Base-by-base conservation (phyloP, 2,888 invertebrate species). In the Cancer borealis region DNA sequence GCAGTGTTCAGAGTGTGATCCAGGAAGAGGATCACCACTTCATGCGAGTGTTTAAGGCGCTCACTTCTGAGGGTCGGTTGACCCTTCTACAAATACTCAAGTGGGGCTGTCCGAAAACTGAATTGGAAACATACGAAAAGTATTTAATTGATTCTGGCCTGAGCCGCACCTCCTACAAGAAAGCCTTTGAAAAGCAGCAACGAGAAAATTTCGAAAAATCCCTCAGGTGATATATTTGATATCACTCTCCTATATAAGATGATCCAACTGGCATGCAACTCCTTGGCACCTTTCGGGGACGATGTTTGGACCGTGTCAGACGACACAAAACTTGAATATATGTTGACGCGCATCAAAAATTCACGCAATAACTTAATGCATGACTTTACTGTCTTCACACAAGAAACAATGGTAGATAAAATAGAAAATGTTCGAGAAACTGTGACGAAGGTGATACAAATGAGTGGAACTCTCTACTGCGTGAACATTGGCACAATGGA, bases 321-420 rank as follows among this genome's bases (percentile, higher is more conserved):
- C 39, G 21, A 39, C 84, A 54, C 54, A 30, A 39, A 49, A 10
- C 89, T 94, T 6, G 94, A 94, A 73, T 94, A 46, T 47, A 45
- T 94, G 21, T n/a, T 94, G 14, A 94, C 92, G 46, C 30, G 46
- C 3, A 39, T 92, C 0, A 94, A 94, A 30, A 94, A 94, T 14
- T 73, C 79, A 21, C 88, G 94, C 3, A 94, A 94, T 45, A 45
- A 54, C 17, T 60, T 94, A 3, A 79, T 73, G 17, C 94, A 94
- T 79, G 60, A 46, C 21, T 30, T 39, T 3, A 1, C 26, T 14
- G 0, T n/a, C 12, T 14, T 30, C 26, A 92, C 30, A 5, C 88
- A 94, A 26, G 6, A 14, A 10, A 66, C 92, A 30, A 90, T 94
- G 79, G 49, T 92, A 12, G 17, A 92, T 17, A 49, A 54, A n/a